Evolutionary conservation across 2,888 invertebrate genomes (phyloP).

Genomic region (Thelaira solivaga): DNA sequence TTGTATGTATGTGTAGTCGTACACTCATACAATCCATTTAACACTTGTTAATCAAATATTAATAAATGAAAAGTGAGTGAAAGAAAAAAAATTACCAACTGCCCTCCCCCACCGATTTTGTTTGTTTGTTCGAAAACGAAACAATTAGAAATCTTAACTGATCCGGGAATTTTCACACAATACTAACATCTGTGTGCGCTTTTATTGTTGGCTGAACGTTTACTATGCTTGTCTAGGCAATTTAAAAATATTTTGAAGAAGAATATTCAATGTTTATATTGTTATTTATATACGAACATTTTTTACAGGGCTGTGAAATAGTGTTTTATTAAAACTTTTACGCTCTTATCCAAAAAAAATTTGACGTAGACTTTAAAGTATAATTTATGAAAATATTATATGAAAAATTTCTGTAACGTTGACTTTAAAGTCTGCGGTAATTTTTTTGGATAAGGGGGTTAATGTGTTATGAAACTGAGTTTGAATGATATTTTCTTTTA

Average conservation of each 20-base stretch:
- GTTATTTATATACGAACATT: conserved; percentile 6
- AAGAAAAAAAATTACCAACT: neutral
- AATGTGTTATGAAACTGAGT: no score
- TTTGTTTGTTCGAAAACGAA: neutral
- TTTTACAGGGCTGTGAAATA: no score
- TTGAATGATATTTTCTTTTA: no score
- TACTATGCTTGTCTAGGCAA: conserved; percentile 30
- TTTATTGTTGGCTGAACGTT: conserved; percentile 40
- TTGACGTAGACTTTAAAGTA: no score
- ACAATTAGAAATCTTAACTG: conserved; percentile 64
- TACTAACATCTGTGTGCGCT: conserved; percentile 70
- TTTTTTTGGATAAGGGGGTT: no score
- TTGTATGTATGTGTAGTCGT: conserved; percentile 7
- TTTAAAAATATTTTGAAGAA: conserved; percentile 5
- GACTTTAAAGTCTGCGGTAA: no score
- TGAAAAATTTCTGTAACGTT: no score
- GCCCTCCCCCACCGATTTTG: no score
- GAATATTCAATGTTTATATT: conserved; percentile 15
- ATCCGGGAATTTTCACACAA: conserved; percentile 75
- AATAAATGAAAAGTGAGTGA: neutral
- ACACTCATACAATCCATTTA: conserved; percentile 25
- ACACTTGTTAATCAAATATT: conserved; percentile 46
- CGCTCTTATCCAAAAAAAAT: no score
- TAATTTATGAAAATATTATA: no score
- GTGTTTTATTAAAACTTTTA: no score